Base-by-base conservation (phyloP, 2,797 vertebrate species). In the Artibeus jamaicensis region DNA sequence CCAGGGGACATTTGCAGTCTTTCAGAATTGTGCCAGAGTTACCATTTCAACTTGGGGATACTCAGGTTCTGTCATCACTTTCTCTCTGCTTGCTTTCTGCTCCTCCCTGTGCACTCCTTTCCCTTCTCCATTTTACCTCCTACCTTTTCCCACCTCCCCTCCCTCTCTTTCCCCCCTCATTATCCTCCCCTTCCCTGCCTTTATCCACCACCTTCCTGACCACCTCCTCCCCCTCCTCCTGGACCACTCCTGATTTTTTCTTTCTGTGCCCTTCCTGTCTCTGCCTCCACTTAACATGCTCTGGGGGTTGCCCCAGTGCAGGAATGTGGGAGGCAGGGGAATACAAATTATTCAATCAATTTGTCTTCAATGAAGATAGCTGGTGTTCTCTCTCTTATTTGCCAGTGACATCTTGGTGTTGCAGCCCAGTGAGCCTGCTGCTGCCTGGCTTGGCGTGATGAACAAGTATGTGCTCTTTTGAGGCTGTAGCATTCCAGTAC, bases 351-450 rank as follows among this genome's bases (percentile, higher is more conserved):
- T 86, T 96, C 50, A 6, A 55, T 50, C 59, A 26, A 1, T 48
- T 91, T 91, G 21, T 15, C 46, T 88, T 96, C 53, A 2, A n/a
- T 16, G 19, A 44, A 26, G 21, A 55, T 32, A 89, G 53, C 79
- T 84, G 0, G 11, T 32, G 73, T 11, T 78, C 11, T 70, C 26
- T 37, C 29, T 68, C 62, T 78, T 46, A 67, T 96, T 96, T 97
- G 32, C 67, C 89, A 57, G 26, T 3, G 21, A 92, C 62, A 29
- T 2, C 1, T 53, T 59, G 9, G 0, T 76, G 15, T 62, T 96
- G 90, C 88, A 77, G 15, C 44, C 87, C 87, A 14, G 18, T 26
- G 89, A 97, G 39, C 44, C 71, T 78, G 24, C 18, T 86, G 37
- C 70, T 78, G 34, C 42, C 59, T 46, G 9, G 8, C 46, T 93